Evolutionary conservation across 2,888 invertebrate genomes (phyloP).

Genomic region (Lypha dubia): DNA sequence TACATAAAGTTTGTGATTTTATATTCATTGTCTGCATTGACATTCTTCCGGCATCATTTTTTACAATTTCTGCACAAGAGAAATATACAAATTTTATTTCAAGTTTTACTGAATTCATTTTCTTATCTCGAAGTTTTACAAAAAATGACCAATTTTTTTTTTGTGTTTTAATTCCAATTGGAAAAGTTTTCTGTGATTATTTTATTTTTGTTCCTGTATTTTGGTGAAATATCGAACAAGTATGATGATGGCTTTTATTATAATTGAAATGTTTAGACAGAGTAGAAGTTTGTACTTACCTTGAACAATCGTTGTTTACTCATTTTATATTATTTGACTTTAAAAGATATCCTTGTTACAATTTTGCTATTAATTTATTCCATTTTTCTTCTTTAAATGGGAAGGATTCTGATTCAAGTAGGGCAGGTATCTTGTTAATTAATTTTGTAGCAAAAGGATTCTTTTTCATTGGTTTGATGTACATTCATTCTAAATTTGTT

Average conservation of each 20-base stretch:
- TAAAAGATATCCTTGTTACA: constrained; percentile 11
- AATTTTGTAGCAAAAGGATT: too few species aligned
- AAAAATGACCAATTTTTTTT: constrained; percentile 63
- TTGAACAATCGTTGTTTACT: constrained; percentile 18
- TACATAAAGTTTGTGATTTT: constrained; percentile 60
- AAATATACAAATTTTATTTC: constrained; percentile 36
- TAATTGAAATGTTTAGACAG: constrained; percentile 36
- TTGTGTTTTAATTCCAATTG: constrained; percentile 61
- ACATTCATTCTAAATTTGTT: too few species aligned
- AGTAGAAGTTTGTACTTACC: constrained; percentile 16
- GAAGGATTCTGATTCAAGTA: not conserved
- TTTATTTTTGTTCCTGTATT: constrained; percentile 1
- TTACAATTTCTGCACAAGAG: constrained; percentile 30
- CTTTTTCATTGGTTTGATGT: too few species aligned
- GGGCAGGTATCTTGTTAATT: not conserved
- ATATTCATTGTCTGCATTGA: constrained; percentile 39
- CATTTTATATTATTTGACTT: constrained; percentile 14
- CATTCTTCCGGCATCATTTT: constrained; percentile 31
- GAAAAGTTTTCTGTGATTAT: constrained; percentile 56
- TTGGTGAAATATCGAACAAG: constrained; percentile 12
- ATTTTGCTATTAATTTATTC: too few species aligned
- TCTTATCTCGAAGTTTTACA: constrained; percentile 27
- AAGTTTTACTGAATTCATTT: constrained; percentile 24
- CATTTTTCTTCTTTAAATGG: not conserved
- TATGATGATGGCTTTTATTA: not conserved